Percentiles rank a stretch among this genome's conserved stretches.
Conservation (phyloP, 2,113 vertebrate genomes). For the Triplophysa dalaica region DNA sequence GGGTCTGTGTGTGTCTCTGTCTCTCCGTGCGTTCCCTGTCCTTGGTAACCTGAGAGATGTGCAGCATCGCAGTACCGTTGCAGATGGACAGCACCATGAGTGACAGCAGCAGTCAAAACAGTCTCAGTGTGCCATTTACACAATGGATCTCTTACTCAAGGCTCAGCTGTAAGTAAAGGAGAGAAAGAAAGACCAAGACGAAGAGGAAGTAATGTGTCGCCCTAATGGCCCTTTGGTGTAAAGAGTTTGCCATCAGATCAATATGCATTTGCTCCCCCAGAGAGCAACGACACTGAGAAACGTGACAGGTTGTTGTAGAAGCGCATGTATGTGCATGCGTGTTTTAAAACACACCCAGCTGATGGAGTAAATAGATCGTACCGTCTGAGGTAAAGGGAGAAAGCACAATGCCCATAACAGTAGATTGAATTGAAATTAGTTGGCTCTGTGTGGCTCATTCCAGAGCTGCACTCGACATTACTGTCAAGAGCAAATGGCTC, state of each 20-base stretch:
- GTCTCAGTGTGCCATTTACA: constrained; percentile 32
- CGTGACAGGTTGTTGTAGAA: constrained; percentile 19
- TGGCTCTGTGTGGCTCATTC: constrained; percentile 14
- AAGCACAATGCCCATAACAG: constrained; percentile 18
- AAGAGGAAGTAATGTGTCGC: constrained; percentile 25
- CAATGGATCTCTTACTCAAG: constrained; percentile 35
- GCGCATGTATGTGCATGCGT: constrained; percentile 8
- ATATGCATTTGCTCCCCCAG: constrained; percentile 28
- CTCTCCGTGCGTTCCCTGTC: constrained; percentile 16
- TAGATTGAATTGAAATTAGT: constrained; percentile 37
- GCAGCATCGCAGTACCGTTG: neutral
- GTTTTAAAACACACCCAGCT: constrained; percentile 17
- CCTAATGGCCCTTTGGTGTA: constrained; percentile 49
- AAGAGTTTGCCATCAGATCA: constrained; percentile 49
- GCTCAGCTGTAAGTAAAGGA: constrained; percentile 37
- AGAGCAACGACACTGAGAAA: constrained; percentile 17
- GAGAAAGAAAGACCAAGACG: constrained; percentile 20
- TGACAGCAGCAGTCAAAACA: constrained; percentile 53
- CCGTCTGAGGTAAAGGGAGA: constrained; percentile 26
- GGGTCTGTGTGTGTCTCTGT: constrained; percentile 1
- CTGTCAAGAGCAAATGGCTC: constrained; percentile 17
- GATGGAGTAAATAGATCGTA: constrained; percentile 32
- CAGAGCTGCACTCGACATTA: constrained; percentile 4
- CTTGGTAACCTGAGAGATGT: constrained; percentile 42
- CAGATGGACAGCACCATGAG: constrained; percentile 35